These are phyloP conservation scores for Rhegmatorhina hoffmannsi DNA, from an alignment of 2,113 vertebrate species.

Conservation along the genomic window DNA sequence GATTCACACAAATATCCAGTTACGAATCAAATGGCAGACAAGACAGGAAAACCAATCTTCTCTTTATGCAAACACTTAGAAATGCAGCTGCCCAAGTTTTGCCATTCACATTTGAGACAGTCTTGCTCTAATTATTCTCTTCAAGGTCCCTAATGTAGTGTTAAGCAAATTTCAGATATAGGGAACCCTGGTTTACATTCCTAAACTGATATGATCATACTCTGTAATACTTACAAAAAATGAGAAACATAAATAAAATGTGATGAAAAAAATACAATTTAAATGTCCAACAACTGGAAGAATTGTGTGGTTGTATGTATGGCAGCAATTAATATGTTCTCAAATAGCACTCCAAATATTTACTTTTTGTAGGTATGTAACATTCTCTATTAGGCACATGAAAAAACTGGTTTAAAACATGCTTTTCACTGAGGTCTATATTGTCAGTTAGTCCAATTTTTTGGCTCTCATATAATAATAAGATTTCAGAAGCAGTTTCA, in stretches of 20 bases:
- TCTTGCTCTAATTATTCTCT: not conserved
- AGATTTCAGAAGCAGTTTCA: not conserved
- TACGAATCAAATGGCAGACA: not conserved
- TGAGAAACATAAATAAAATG: not conserved
- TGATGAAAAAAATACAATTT: not conserved
- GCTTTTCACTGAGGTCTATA: conserved; percentile 9
- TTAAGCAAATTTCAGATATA: not conserved
- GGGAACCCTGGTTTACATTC: not conserved
- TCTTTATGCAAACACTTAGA: not conserved
- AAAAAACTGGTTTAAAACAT: not conserved
- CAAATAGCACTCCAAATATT: not conserved
- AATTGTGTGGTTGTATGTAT: not conserved
- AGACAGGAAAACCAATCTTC: not conserved
- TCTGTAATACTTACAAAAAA: not conserved
- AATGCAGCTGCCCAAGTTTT: not conserved
- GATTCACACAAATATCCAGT: not conserved
- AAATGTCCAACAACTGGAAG: not conserved
- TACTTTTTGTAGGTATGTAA: not conserved
- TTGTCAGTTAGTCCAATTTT: not conserved
- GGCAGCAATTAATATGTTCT: not conserved
- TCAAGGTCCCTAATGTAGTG: not conserved
- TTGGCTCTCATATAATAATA: not conserved
- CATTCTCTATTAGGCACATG: not conserved
- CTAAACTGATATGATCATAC: not conserved
- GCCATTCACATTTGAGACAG: not conserved